Conservation (phyloP, 2,797 vertebrate genomes). For the Spheniscus humboldti region DNA sequence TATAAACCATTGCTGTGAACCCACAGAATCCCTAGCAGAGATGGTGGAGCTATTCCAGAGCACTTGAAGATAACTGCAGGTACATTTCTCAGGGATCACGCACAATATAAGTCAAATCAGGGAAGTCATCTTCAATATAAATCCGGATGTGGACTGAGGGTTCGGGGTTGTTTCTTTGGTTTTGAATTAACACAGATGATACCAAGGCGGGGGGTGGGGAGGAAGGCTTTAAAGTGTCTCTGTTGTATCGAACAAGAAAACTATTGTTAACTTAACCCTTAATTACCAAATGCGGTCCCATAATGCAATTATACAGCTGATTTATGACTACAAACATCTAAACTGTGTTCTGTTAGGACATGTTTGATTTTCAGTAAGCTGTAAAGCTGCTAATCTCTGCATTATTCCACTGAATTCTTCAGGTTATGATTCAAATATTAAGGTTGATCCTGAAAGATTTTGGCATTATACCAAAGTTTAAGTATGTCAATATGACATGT, state of each 20-base stretch:
- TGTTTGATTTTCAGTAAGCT: conserved; percentile 52
- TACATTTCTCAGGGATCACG: neutral
- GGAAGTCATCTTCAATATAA: neutral
- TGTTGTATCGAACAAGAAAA: neutral
- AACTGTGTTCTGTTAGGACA: conserved; percentile 35
- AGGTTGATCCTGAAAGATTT: conserved; percentile 48
- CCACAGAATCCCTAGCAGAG: neutral
- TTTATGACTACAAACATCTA: neutral
- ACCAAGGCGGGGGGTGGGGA: neutral
- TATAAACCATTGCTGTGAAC: neutral
- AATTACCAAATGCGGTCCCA: neutral
- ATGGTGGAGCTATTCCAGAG: neutral
- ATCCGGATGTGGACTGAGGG: too few species aligned
- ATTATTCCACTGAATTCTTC: neutral
- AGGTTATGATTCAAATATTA: neutral
- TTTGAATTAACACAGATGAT: neutral
- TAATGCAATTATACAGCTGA: neutral
- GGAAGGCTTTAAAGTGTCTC: neutral
- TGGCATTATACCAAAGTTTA: conserved; percentile 64
- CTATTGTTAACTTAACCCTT: neutral
- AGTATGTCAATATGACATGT: conserved; percentile 68
- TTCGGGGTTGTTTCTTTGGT: rapidly evolving
- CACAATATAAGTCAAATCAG: rapidly evolving
- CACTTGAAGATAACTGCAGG: neutral
- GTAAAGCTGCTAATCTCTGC: conserved; percentile 55